Conservation (phyloP, 1,140 invertebrate genomes). For the Megalonaias nervosa region DNA sequence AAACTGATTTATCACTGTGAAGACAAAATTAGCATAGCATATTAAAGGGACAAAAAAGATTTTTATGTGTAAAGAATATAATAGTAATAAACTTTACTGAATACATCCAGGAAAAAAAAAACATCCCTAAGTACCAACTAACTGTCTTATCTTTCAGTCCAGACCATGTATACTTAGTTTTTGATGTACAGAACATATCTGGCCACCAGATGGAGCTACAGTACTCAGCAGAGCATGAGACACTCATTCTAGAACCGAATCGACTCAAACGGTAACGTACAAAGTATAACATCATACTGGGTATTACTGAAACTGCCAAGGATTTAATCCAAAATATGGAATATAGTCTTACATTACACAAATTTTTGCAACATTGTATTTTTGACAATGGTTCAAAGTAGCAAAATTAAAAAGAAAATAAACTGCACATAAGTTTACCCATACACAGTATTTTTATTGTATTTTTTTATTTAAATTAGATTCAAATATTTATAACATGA, state of each 20-base stretch:
- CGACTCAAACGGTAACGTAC: slow-evolving; percentile 50
- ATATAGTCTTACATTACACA: too few species aligned
- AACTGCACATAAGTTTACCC: too few species aligned
- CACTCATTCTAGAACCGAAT: slow-evolving; percentile 50
- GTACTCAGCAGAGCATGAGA: slow-evolving; percentile 32
- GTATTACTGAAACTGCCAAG: too few species aligned
- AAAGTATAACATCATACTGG: too few species aligned
- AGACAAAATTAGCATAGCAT: neutral
- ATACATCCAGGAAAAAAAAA: neutral
- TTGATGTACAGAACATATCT: slow-evolving; percentile 60
- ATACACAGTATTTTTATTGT: too few species aligned
- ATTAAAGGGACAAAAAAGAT: neutral
- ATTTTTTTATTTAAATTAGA: too few species aligned
- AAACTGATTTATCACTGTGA: neutral
- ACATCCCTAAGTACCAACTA: neutral
- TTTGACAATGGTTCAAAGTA: too few species aligned
- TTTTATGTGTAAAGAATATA: neutral
- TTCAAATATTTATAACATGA: too few species aligned
- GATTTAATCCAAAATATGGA: too few species aligned
- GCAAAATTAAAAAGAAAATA: too few species aligned
- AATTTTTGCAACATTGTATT: too few species aligned
- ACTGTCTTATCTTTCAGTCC: slow-evolving; percentile 40
- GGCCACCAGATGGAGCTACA: slow-evolving; percentile 53
- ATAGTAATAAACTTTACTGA: neutral
- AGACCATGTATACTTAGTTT: slow-evolving; percentile 52